Conservation (phyloP, 1,140 invertebrate species). For the Caenorhabditis tropicalis region DNA sequence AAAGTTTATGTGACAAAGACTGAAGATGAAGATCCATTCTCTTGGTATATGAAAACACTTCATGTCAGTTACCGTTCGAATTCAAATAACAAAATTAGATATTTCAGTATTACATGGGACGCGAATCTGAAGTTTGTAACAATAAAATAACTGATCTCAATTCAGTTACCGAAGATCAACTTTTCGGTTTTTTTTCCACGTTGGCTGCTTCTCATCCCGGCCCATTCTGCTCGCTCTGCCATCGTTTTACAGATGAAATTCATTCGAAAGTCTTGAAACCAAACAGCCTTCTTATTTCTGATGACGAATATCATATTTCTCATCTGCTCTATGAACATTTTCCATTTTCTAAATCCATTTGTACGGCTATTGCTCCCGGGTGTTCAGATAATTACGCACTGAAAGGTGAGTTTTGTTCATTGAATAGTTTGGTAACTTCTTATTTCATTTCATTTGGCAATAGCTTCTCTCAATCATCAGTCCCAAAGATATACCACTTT, state of each 20-base stretch:
- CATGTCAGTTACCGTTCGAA: background rate
- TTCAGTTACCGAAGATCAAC: constrained; percentile 23
- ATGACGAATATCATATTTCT: constrained; percentile 24
- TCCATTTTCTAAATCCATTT: background rate
- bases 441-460: no score
- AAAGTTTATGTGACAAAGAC: constrained; percentile 7
- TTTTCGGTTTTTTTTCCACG: constrained; percentile 16
- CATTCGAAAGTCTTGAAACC: constrained; percentile 27
- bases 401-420: no score
- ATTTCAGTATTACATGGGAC: constrained; percentile 27
- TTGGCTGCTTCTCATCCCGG: background rate
- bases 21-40: background rate
- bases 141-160: constrained; percentile 5
- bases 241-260: constrained; percentile 6
- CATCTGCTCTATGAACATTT: constrained; percentile 3
- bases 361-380: constrained; percentile 7
- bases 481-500: background rate
- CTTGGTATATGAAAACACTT: constrained; percentile 18
- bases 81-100: background rate
- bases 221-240: constrained; percentile 6
- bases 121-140: constrained; percentile 18
- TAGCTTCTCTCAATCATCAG: no score
- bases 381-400: background rate
- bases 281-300: background rate
- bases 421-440: no score